These are phyloP conservation scores for Galaxea fascicularis DNA, from an alignment of 92 coral and sea anemone species.

Conservation along the genomic window DNA sequence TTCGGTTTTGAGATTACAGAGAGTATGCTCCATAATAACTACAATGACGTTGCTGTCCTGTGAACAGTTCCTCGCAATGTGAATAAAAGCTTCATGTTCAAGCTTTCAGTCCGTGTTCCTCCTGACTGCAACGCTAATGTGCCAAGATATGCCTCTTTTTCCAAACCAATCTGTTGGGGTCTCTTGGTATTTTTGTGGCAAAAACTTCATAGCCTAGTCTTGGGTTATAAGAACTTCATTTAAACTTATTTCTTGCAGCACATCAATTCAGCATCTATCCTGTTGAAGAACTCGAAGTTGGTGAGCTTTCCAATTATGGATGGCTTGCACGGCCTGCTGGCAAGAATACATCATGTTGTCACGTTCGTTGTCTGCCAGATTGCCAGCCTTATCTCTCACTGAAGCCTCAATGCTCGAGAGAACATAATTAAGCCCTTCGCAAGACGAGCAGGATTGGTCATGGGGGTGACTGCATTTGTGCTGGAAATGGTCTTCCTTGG, in stretches of 20 bases:
- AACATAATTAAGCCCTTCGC: slow-evolving; percentile 56
- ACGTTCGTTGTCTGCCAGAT: slow-evolving; percentile 34
- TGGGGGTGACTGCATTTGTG: slow-evolving; percentile 56
- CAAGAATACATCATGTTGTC: slow-evolving; percentile 49
- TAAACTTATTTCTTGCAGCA: slow-evolving; percentile 11
- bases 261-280: slow-evolving; percentile 40
- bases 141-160: too few relatives aligned
- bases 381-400: slow-evolving; percentile 24
- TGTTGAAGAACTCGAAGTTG: slow-evolving; percentile 55
- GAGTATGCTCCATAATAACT: not conserved
- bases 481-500: slow-evolving; percentile 26
- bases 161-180: slow-evolving; percentile 63
- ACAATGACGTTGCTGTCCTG: not conserved
- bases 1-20: not conserved
- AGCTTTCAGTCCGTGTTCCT: slow-evolving; percentile 40
- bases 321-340: slow-evolving; percentile 55
- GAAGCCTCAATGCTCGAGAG: slow-evolving; percentile 39
- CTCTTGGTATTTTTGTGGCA: slow-evolving; percentile 41
- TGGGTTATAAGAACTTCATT: slow-evolving; percentile 54
- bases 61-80: not conserved
- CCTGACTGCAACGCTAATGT: slow-evolving; percentile 49
- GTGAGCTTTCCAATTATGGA: slow-evolving; percentile 63
- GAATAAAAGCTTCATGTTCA: slow-evolving; percentile 29
- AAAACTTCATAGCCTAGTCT: slow-evolving; percentile 70
- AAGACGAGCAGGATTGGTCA: slow-evolving; percentile 50